phyloP scores from a whole-genome alignment of 2,888 invertebrate species.

The Scrobipalpa atriplicella region DNA sequence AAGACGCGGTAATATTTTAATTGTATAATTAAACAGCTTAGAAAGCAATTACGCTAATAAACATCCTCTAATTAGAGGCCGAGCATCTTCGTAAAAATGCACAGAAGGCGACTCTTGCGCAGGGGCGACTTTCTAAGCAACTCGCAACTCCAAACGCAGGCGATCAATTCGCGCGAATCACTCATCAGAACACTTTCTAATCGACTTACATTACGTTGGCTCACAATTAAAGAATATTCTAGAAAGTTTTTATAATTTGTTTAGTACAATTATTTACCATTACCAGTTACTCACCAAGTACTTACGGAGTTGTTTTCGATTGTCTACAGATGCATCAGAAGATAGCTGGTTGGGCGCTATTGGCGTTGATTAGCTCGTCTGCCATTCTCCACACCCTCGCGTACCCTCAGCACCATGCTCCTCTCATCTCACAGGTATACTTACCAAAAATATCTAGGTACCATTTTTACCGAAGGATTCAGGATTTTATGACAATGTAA shows the following conservation, averaged over 20 bases:
- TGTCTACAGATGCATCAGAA: conserved; percentile 79
- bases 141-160: conserved; percentile 68
- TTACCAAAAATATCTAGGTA: conserved; percentile 1
- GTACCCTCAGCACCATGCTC: conserved; percentile 80
- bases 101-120: conserved; percentile 48
- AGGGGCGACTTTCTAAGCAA: conserved; percentile 75
- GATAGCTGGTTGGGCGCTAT: conserved; percentile 86
- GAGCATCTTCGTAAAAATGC: conserved; percentile 67
- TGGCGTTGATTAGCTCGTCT: conserved; percentile 87
- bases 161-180: conserved; percentile 77
- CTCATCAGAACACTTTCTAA: conserved; percentile 68
- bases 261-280: conserved; percentile 1
- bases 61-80: conserved; percentile 66
- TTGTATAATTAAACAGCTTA: conserved; percentile 7
- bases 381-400: conserved; percentile 86
- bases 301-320: conserved; percentile 13
- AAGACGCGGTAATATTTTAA: background rate
- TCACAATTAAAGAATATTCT: conserved; percentile 53
- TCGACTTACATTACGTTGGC: conserved; percentile 48
- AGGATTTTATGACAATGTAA: background rate
- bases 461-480: background rate
- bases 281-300: conserved; percentile 29
- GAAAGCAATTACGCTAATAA: conserved; percentile 36
- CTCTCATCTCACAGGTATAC: conserved; percentile 74
- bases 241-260: conserved; percentile 42